A percentile compares a stretch with the other conserved stretches of the same genome.
Evolutionary conservation across 2,113 vertebrate genomes (phyloP).

Genomic region (Hirundichthys speculiger): DNA sequence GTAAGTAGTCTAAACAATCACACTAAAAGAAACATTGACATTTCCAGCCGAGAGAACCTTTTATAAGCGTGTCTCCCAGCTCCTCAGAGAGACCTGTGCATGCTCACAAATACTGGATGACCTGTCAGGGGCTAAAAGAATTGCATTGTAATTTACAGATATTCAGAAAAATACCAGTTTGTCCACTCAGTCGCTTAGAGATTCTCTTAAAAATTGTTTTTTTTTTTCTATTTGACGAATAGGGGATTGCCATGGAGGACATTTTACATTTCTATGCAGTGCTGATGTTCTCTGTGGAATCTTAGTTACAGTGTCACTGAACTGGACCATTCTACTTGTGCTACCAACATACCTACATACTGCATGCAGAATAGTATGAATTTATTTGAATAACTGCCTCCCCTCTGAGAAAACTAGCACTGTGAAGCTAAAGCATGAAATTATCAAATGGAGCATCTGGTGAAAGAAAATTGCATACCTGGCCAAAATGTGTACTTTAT

Average conservation of each 20-base stretch:
- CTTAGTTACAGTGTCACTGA: constrained; percentile 27
- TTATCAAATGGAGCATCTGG: constrained; percentile 38
- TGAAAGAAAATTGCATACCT: constrained; percentile 50
- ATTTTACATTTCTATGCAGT: constrained; percentile 29
- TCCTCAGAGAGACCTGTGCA: constrained; percentile 47
- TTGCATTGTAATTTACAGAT: constrained; percentile 72
- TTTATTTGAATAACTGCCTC: constrained; percentile 49
- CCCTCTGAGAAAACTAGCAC: constrained; percentile 19
- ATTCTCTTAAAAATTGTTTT: constrained; percentile 26
- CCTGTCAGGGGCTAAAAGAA: constrained; percentile 58
- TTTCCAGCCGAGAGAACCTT: constrained; percentile 37
- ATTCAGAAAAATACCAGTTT: constrained; percentile 59
- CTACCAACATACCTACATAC: constrained; percentile 19
- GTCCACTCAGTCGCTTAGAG: constrained; percentile 57
- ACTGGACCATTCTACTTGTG: constrained; percentile 40
- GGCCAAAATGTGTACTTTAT: constrained; percentile 46
- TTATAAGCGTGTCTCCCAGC: constrained; percentile 40
- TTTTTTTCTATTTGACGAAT: constrained; percentile 49
- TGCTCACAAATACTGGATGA: constrained; percentile 63
- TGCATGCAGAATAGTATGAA: constrained; percentile 40
- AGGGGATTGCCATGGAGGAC: constrained; percentile 17
- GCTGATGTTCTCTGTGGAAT: constrained; percentile 13
- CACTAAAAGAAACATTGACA: constrained; percentile 45
- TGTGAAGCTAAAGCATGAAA: constrained; percentile 32
- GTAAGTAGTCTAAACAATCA: constrained; percentile 17